Evolutionary conservation across 2,797 vertebrate species (phyloP).

Genomic region (Manis crassicaudata): DNA sequence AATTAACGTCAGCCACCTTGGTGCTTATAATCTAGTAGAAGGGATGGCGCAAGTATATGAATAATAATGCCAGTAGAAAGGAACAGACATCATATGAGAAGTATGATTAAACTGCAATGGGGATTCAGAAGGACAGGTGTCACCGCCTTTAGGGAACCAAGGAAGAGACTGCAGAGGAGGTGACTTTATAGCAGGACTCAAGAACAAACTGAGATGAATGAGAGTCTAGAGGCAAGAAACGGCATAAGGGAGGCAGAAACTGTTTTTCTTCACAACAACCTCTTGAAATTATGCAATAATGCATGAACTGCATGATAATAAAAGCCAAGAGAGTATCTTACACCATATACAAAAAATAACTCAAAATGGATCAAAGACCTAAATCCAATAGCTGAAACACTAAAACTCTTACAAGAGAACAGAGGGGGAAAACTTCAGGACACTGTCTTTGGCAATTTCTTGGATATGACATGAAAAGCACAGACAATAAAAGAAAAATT

Average conservation of each 20-base stretch:
- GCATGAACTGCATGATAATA: not conserved
- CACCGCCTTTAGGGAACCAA: not conserved
- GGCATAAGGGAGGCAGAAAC: not conserved
- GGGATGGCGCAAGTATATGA: not conserved
- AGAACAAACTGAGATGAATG: not conserved
- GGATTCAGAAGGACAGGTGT: not conserved
- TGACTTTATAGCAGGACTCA: fast-evolving
- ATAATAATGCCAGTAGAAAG: not conserved
- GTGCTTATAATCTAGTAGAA: not conserved
- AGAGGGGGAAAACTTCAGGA: not conserved
- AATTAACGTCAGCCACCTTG: not conserved
- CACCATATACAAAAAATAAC: not conserved
- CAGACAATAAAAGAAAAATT: not conserved
- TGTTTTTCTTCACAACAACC: not conserved
- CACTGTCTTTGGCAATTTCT: not conserved
- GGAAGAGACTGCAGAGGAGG: not conserved
- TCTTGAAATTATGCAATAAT: not conserved
- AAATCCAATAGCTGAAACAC: not conserved
- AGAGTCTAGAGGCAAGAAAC: too few relatives aligned
- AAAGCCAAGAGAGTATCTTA: not conserved
- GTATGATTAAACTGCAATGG: not conserved
- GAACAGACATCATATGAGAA: not conserved
- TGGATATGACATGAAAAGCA: not conserved
- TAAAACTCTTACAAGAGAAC: not conserved
- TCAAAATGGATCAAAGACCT: not conserved